Conservation (phyloP, 2,113 vertebrate species). For the Xenotilapia flavipinnis region DNA sequence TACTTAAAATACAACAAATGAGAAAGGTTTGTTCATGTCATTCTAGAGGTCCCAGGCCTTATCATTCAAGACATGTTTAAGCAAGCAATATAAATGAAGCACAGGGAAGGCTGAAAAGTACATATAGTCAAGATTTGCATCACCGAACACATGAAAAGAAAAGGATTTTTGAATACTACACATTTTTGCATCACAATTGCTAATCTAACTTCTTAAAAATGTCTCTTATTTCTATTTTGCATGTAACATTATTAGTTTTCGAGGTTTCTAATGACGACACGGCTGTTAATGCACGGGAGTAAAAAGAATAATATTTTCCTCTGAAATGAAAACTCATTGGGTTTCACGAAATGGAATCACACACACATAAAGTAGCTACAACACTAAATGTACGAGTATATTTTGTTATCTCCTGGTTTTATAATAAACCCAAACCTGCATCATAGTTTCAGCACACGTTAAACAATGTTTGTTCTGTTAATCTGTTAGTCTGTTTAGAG, state of each 20-base stretch:
- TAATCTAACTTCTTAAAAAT: constrained; percentile 8
- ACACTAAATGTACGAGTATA: not conserved
- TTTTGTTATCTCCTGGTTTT: not conserved
- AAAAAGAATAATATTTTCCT: constrained; percentile 10
- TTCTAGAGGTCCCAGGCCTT: constrained; percentile 10
- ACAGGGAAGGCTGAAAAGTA: constrained; percentile 39
- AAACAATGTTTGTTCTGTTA: not conserved
- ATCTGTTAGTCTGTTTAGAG: not conserved
- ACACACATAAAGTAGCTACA: constrained; percentile 1
- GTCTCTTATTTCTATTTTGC: constrained; percentile 12
- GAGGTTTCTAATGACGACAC: constrained; percentile 13
- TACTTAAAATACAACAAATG: constrained; percentile 40
- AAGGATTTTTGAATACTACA: constrained; percentile 21
- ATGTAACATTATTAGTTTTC: constrained; percentile 19
- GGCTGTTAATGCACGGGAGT: constrained; percentile 6
- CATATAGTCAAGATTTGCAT: constrained; percentile 28
- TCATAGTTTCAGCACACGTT: not conserved
- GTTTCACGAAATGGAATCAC: constrained; percentile 27
- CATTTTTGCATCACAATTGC: constrained; percentile 5
- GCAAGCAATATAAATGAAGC: constrained; percentile 38
- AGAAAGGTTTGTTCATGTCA: constrained; percentile 29
- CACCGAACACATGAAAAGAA: constrained; percentile 28
- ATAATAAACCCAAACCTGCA: not conserved
- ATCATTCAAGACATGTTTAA: constrained; percentile 21
- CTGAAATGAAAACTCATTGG: not conserved